Conservation (phyloP, 2,888 invertebrate genomes). For the Plusia festucae region DNA sequence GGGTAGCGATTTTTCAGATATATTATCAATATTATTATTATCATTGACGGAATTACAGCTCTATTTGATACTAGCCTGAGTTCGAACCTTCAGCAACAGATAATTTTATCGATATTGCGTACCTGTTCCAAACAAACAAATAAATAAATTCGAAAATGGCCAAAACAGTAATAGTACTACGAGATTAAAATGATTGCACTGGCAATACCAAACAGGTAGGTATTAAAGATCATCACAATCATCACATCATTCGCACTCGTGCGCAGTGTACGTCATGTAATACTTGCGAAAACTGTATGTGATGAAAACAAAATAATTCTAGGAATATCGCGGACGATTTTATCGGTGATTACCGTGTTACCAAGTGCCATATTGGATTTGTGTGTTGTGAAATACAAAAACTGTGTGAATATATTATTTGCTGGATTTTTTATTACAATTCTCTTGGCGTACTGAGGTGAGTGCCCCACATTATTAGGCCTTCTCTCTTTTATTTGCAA, state of each 20-base stretch:
- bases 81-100: too few relatives aligned
- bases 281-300: constrained; percentile 22
- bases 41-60: too few relatives aligned
- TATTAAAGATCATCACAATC: constrained; percentile 13
- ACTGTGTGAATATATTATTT: constrained; percentile 37
- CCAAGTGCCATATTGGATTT: constrained; percentile 43
- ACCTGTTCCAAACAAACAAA: too few relatives aligned
- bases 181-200: constrained; percentile 28
- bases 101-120: too few relatives aligned
- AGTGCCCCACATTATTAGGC: constrained; percentile 55
- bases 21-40: too few relatives aligned
- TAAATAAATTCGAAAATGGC: too few relatives aligned
- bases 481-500: constrained; percentile 49
- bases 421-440: constrained; percentile 51
- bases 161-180: background rate
- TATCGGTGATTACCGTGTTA: constrained; percentile 28
- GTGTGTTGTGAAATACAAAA: constrained; percentile 45
- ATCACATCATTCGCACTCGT: constrained; percentile 38
- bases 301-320: constrained; percentile 42
- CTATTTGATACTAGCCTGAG: too few relatives aligned
- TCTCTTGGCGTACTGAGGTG: constrained; percentile 44
- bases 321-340: constrained; percentile 34
- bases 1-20: too few relatives aligned
- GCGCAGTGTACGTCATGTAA: constrained; percentile 37
- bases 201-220: constrained; percentile 24